Evolutionary conservation across 1,140 invertebrate genomes (phyloP).

Genomic region (Nasonia vitripennis): DNA sequence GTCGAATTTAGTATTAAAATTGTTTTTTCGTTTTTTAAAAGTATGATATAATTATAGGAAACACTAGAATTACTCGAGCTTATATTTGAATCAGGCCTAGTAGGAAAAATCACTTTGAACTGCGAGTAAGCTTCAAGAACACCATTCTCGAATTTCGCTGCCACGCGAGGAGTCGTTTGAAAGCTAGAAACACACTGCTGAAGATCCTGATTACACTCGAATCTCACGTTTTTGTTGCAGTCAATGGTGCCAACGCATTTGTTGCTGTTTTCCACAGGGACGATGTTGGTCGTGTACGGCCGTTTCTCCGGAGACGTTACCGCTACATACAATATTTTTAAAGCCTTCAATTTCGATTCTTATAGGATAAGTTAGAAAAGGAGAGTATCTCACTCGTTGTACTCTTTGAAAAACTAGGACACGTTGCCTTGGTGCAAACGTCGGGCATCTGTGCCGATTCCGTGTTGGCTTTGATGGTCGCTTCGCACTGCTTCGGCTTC

Average conservation of each 20-base stretch:
- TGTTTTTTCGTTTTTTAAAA: neutral
- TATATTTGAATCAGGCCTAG: neutral
- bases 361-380: neutral
- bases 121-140: slow-evolving; percentile 52
- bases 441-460: neutral
- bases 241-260: neutral
- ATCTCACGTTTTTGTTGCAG: neutral
- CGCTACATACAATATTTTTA: neutral
- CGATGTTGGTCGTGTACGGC: neutral
- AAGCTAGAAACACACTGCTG: neutral
- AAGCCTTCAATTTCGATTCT: neutral
- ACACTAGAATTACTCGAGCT: neutral
- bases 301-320: neutral
- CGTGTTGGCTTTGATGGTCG: neutral
- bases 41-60: neutral
- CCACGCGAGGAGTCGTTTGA: neutral
- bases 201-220: neutral
- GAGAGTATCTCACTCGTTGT: neutral
- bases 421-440: neutral
- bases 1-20: neutral
- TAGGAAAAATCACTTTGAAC: slow-evolving; percentile 45
- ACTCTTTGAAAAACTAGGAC: neutral
- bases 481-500: neutral
- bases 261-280: neutral
- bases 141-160: slow-evolving; percentile 25